Evolutionary conservation across 2,113 vertebrate species (phyloP).

Genomic region (Notarius quadriscutis): DNA sequence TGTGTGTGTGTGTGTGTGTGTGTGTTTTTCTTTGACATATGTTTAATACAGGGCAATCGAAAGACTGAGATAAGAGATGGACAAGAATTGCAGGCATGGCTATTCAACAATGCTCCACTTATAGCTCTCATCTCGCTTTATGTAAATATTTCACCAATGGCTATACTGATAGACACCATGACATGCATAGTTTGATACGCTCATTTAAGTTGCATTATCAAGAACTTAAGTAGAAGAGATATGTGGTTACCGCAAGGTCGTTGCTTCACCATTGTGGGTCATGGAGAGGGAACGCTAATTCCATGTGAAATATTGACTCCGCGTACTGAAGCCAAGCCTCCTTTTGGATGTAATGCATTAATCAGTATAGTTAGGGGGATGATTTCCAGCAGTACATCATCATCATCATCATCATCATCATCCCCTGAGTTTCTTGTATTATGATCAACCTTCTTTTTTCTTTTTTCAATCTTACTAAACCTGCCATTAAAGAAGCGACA

Average conservation of each 20-base stretch:
- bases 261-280: neutral
- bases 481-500: neutral
- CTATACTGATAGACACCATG: slow-evolving; percentile 18
- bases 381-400: neutral
- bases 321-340: no score
- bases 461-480: neutral
- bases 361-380: neutral
- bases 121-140: slow-evolving; percentile 13
- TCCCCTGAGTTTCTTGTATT: neutral
- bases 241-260: neutral
- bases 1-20: no score
- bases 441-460: no score
- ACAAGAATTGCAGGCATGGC: slow-evolving; percentile 1
- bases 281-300: neutral
- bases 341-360: neutral
- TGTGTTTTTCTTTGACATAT: slow-evolving; percentile 31
- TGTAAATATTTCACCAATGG: slow-evolving; percentile 38
- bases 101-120: slow-evolving; percentile 17
- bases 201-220: neutral
- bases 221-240: slow-evolving; percentile 16
- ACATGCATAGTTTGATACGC: slow-evolving; percentile 2
- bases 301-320: neutral
- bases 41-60: slow-evolving; percentile 28
- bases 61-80: slow-evolving; percentile 3
- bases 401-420: neutral